phyloP scores from a whole-genome alignment of 2,113 vertebrate genomes.

The Leptosomus discolor region DNA sequence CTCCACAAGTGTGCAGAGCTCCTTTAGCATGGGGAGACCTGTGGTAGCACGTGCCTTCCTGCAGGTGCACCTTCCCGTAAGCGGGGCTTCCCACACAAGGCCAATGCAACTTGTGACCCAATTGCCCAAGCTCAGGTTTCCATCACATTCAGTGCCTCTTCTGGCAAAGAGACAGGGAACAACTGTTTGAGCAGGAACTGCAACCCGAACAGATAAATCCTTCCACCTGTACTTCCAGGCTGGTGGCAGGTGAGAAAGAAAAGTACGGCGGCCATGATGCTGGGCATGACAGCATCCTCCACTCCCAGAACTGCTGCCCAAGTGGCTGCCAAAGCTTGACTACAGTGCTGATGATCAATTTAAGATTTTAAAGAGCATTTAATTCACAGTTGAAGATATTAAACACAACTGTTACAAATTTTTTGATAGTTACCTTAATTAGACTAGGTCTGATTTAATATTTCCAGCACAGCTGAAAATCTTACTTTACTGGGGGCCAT shows the following conservation, averaged over 20 bases:
- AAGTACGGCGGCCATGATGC: rapidly evolving
- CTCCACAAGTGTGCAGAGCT: not conserved
- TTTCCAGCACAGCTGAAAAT: not conserved
- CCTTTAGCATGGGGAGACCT: not conserved
- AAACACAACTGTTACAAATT: constrained; percentile 2
- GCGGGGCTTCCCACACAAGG: rapidly evolving
- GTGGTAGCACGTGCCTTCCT: rapidly evolving
- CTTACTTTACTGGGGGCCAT: not conserved
- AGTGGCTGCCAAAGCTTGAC: not conserved
- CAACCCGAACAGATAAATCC: not conserved
- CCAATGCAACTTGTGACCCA: not conserved
- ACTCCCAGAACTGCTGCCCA: not conserved
- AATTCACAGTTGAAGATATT: not conserved
- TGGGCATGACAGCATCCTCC: not conserved
- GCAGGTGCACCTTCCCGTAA: not conserved
- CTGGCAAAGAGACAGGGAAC: not conserved
- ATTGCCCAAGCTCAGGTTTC: not conserved
- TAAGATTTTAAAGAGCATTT: not conserved
- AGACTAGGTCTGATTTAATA: not conserved
- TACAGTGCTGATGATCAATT: not conserved
- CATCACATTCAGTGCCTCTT: not conserved
- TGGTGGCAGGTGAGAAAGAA: not conserved
- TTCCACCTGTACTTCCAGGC: not conserved
- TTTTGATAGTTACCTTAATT: not conserved
- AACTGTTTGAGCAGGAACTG: not conserved